Conservation (phyloP, 2,797 vertebrate species). For the Poeciliopsis presidionis region DNA sequence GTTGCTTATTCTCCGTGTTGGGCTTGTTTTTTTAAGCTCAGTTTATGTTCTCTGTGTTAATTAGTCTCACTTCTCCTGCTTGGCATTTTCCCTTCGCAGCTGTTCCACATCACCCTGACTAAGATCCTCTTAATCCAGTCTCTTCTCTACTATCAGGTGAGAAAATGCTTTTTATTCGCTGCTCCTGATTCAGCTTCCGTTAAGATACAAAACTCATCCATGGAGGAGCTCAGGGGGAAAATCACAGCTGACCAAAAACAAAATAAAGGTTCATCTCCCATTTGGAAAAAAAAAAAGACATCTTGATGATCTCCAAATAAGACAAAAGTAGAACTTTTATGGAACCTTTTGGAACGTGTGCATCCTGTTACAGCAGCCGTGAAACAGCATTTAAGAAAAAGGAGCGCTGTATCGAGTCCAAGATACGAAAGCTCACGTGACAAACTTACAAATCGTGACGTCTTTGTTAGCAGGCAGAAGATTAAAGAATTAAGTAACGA, state of each 20-base stretch:
- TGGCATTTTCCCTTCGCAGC: not conserved
- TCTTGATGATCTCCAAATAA: not conserved
- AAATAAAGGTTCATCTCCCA: not conserved
- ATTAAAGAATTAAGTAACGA: not conserved
- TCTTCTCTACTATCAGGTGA: not conserved
- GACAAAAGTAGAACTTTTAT: not conserved
- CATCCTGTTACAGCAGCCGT: not conserved
- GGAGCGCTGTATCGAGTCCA: rapidly evolving
- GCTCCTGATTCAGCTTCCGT: not conserved
- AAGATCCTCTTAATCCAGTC: not conserved
- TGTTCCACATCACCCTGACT: not conserved
- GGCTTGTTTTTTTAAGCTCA: not conserved
- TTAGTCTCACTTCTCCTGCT: not conserved
- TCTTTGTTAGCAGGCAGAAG: not conserved
- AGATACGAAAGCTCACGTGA: not conserved
- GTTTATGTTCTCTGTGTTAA: not conserved
- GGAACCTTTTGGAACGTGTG: not conserved
- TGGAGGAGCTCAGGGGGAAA: not conserved
- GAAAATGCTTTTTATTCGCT: not conserved
- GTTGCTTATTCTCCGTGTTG: not conserved
- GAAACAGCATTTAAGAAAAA: not conserved
- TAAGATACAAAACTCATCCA: not conserved
- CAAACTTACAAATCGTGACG: not conserved
- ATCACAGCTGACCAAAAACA: not conserved
- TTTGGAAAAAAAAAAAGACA: not conserved